Percentiles rank a stretch among this genome's conserved stretches.
Conservation (phyloP, 2,797 vertebrate genomes). For the Argya squamiceps region DNA sequence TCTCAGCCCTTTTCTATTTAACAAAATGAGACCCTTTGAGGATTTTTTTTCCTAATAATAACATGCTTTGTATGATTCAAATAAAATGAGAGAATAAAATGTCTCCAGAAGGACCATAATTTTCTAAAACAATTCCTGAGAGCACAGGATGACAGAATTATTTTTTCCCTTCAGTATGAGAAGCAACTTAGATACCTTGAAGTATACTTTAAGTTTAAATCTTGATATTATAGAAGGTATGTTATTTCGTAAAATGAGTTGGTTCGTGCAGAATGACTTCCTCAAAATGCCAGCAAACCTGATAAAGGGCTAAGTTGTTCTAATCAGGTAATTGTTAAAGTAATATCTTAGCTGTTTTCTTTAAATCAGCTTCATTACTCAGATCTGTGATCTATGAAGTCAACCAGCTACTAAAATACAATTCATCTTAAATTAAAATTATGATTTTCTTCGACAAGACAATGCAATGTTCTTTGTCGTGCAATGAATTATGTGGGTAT, state of each 20-base stretch:
- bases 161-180: neutral
- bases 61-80: neutral
- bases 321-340: slow-evolving; percentile 5
- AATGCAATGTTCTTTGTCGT: slow-evolving; percentile 33
- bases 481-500: slow-evolving; percentile 49
- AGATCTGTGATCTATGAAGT: slow-evolving; percentile 37
- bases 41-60: slow-evolving; percentile 26
- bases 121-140: slow-evolving; percentile 5
- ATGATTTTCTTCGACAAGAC: slow-evolving; percentile 44
- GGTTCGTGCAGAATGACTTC: neutral
- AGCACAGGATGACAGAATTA: neutral
- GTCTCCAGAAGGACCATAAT: neutral
- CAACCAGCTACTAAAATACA: slow-evolving; percentile 25
- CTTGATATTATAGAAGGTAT: neutral
- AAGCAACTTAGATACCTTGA: neutral
- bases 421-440: slow-evolving; percentile 62
- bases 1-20: neutral
- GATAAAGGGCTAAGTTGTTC: neutral
- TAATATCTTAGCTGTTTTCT: neutral
- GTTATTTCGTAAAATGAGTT: neutral
- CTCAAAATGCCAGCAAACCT: neutral
- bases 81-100: slow-evolving; percentile 37
- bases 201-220: slow-evolving; percentile 6
- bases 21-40: neutral
- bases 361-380: slow-evolving; percentile 25